Percentiles rank a stretch among this genome's conserved stretches.
phyloP scores from a whole-genome alignment of 2,888 invertebrate genomes.

The Drosophila macrospina region DNA sequence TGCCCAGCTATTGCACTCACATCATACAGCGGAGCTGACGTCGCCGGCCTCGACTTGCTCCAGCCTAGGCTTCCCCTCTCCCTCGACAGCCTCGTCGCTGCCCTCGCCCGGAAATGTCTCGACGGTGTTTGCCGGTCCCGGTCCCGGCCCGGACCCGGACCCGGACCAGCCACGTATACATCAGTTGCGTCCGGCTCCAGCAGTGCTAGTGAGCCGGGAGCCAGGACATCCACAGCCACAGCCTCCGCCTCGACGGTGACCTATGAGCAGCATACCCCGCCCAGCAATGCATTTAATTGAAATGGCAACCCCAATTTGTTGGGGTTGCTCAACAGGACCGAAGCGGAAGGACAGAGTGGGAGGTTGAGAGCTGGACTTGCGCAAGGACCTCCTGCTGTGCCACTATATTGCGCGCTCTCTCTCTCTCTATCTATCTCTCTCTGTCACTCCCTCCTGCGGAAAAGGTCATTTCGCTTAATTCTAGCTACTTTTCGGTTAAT shows the following conservation, averaged over 20 bases:
- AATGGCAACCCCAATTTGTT: slow-evolving; percentile 73
- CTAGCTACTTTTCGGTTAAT: slow-evolving; percentile 72
- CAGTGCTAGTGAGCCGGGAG: slow-evolving; percentile 34
- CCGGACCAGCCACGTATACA: slow-evolving; percentile 16
- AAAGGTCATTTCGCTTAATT: slow-evolving; percentile 72
- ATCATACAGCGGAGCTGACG: slow-evolving; percentile 57
- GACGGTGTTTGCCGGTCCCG: slow-evolving; percentile 41
- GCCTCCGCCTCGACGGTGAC: slow-evolving; percentile 53
- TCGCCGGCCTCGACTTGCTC: slow-evolving; percentile 80
- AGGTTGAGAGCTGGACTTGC: slow-evolving; percentile 42
- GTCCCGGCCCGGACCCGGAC: slow-evolving; percentile 20
- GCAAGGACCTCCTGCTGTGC: slow-evolving; percentile 70
- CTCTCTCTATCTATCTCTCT: not conserved
- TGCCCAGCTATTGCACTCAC: slow-evolving; percentile 58
- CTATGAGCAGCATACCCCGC: slow-evolving; percentile 80
- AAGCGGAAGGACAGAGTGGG: not conserved
- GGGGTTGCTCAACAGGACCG: slow-evolving; percentile 46
- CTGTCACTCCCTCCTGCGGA: slow-evolving; percentile 35
- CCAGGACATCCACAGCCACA: slow-evolving; percentile 37
- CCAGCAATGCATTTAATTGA: slow-evolving; percentile 84
- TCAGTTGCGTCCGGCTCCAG: slow-evolving; percentile 12
- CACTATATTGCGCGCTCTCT: slow-evolving; percentile 18
- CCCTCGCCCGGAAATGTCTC: slow-evolving; percentile 75
- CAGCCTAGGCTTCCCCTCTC: slow-evolving; percentile 72
- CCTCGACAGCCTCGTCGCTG: slow-evolving; percentile 76